These are phyloP conservation scores for Hyles euphorbiae DNA, from an alignment of 1,140 invertebrate species.

Conservation along the genomic window DNA sequence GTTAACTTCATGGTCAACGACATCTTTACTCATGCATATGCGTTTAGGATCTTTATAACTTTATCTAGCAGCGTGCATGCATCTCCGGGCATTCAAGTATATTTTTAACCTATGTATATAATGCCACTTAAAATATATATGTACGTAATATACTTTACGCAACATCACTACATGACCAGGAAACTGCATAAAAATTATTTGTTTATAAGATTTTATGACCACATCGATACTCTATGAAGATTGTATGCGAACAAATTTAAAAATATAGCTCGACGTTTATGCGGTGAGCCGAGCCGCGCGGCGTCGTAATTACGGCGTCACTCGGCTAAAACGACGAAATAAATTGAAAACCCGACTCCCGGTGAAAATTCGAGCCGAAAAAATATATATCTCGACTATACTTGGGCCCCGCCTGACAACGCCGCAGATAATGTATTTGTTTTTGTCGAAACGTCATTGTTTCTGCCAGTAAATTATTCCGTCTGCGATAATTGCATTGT, in stretches of 20 bases:
- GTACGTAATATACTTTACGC: too few relatives aligned
- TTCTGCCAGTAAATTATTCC: constrained; percentile 43
- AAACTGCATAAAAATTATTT: too few relatives aligned
- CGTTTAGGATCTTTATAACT: too few relatives aligned
- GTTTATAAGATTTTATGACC: too few relatives aligned
- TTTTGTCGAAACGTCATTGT: constrained; percentile 52
- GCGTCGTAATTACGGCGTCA: constrained; percentile 58
- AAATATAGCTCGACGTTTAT: constrained; percentile 46
- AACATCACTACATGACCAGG: too few relatives aligned
- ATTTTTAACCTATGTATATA: too few relatives aligned
- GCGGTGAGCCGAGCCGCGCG: constrained; percentile 37
- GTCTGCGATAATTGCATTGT: constrained; percentile 34
- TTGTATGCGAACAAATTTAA: constrained; percentile 27
- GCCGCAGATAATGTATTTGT: constrained; percentile 62
- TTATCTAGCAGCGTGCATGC: too few relatives aligned
- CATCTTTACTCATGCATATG: too few relatives aligned
- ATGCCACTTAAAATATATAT: too few relatives aligned
- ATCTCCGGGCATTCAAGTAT: too few relatives aligned
- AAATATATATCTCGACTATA: constrained; percentile 48
- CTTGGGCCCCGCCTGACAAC: constrained; percentile 45
- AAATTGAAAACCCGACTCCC: constrained; percentile 63
- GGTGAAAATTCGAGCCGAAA: constrained; percentile 54
- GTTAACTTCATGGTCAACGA: too few relatives aligned
- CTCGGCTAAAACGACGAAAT: constrained; percentile 64
- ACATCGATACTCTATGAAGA: too few relatives aligned